phyloP scores from a whole-genome alignment of 2,113 vertebrate genomes.

The Dromaius novaehollandiae region DNA sequence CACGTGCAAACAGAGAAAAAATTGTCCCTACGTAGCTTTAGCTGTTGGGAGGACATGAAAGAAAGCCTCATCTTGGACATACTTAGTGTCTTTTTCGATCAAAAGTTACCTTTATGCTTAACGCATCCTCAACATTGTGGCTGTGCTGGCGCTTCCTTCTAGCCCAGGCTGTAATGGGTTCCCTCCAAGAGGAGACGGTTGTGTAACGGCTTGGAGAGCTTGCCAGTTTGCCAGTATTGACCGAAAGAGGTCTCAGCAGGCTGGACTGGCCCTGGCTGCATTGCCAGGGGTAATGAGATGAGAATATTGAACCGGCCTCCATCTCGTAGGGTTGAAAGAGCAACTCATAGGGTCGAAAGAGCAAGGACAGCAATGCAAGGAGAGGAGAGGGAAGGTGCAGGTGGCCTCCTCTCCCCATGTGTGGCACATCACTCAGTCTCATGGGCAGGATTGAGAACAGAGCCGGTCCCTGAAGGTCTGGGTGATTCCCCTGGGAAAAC shows the following conservation, averaged over 20 bases:
- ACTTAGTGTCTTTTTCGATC: neutral
- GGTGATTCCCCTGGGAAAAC: neutral
- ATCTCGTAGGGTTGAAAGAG: neutral
- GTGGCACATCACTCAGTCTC: rapidly evolving
- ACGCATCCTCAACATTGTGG: no score
- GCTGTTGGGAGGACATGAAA: neutral
- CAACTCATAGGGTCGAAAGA: no score
- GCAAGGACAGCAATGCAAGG: rapidly evolving
- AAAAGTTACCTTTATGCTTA: neutral
- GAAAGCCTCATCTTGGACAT: neutral
- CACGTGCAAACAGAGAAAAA: neutral
- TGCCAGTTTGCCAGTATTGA: neutral
- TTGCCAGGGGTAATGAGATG: neutral
- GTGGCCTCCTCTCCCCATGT: rapidly evolving
- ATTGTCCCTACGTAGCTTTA: neutral
- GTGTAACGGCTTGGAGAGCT: neutral
- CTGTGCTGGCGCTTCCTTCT: neutral
- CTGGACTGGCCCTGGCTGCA: no score
- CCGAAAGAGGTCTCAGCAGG: neutral
- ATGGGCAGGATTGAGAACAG: neutral
- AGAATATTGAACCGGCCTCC: neutral
- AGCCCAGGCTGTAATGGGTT: rapidly evolving
- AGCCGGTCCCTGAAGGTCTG: neutral
- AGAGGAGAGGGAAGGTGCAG: neutral
- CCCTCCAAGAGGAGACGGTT: neutral